phyloP scores from a whole-genome alignment of 2,113 vertebrate species.

The Varanus komodoensis region DNA sequence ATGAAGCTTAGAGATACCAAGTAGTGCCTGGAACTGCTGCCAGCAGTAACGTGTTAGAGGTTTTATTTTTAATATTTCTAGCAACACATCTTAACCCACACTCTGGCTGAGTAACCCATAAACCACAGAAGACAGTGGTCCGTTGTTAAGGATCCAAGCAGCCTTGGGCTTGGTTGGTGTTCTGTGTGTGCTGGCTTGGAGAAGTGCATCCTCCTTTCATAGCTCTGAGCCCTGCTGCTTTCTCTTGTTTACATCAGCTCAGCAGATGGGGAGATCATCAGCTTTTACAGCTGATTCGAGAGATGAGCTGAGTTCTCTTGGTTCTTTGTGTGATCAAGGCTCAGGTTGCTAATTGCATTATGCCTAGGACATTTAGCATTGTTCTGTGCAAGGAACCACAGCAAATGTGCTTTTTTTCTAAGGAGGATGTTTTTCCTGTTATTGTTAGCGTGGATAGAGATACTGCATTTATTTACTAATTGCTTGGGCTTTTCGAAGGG shows the following conservation, averaged over 20 bases:
- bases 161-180: background rate
- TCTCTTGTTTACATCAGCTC: background rate
- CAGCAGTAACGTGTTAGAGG: background rate
- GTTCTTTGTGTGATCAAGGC: background rate
- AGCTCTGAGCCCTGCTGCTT: background rate
- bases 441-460: background rate
- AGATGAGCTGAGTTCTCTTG: background rate
- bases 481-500: background rate
- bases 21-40: background rate
- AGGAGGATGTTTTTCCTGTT: background rate
- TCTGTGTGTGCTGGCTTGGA: background rate
- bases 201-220: background rate
- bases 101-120: background rate
- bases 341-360: slow-evolving; percentile 21
- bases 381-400: slow-evolving; percentile 11
- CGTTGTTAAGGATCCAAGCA: background rate
- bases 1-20: background rate
- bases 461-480: background rate
- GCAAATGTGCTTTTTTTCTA: background rate
- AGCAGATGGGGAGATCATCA: background rate
- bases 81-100: background rate
- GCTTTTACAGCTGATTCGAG: background rate
- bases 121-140: background rate
- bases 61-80: slow-evolving; percentile 14
- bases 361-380: slow-evolving; percentile 14